Percentiles rank a stretch among this genome's conserved stretches.
Evolutionary conservation across 2,888 invertebrate genomes (phyloP).

Genomic region (Bombylius discolor): DNA sequence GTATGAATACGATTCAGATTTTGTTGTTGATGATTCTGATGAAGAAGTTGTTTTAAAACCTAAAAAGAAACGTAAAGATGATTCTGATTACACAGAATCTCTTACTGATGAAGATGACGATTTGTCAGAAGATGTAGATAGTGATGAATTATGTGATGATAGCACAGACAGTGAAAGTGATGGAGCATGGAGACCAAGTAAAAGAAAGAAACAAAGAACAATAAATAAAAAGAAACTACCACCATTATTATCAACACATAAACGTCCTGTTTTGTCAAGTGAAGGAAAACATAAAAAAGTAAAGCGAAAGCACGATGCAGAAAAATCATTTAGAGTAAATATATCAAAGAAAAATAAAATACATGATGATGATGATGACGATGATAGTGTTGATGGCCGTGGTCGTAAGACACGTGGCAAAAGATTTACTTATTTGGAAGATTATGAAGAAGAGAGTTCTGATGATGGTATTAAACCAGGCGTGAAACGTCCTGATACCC

Average conservation of each 20-base stretch:
- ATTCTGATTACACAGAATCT: slow-evolving; percentile 45
- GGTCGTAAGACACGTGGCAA: slow-evolving; percentile 27
- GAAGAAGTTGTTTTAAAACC: slow-evolving; percentile 38
- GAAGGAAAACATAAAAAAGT: slow-evolving; percentile 20
- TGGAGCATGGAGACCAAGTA: slow-evolving; percentile 32
- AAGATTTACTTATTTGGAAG: slow-evolving; percentile 33
- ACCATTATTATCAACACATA: slow-evolving; percentile 13
- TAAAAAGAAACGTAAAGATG: slow-evolving; percentile 39
- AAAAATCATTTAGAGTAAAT: slow-evolving; percentile 36
- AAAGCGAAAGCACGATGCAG: slow-evolving; percentile 27
- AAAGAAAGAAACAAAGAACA: slow-evolving; percentile 24
- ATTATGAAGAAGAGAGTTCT: slow-evolving; percentile 36
- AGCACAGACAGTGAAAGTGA: slow-evolving; percentile 31
- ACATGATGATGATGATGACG: slow-evolving; percentile 55
- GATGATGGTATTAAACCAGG: slow-evolving; percentile 37
- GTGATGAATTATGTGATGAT: slow-evolving; percentile 36
- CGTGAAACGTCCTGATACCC: slow-evolving; percentile 35
- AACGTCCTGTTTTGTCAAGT: slow-evolving; percentile 19
- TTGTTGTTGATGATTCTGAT: slow-evolving; percentile 44
- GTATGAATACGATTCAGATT: slow-evolving; percentile 26
- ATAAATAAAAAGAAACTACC: slow-evolving; percentile 8
- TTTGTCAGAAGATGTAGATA: slow-evolving; percentile 32
- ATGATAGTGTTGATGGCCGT: slow-evolving; percentile 26
- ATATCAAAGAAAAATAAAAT: slow-evolving; percentile 53
- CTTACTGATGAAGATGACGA: slow-evolving; percentile 43